Conservation (phyloP, 2,888 invertebrate genomes). For the Hemaris fuciformis region DNA sequence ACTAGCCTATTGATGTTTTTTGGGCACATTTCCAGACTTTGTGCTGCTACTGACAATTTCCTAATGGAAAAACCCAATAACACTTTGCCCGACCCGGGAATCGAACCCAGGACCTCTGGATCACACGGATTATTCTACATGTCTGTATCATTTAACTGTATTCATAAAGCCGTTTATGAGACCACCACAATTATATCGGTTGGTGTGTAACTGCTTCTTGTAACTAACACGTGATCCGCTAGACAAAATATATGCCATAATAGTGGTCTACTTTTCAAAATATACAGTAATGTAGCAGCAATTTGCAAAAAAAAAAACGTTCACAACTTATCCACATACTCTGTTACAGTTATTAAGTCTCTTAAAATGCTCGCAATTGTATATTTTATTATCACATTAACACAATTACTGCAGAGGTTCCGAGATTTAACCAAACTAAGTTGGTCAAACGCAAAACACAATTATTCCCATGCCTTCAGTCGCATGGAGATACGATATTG, state of each 20-base stretch:
- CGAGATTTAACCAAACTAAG: neutral
- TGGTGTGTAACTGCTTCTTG: neutral
- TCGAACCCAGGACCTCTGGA: too few relatives aligned
- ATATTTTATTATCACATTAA: slow-evolving; percentile 7
- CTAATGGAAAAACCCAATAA: too few relatives aligned
- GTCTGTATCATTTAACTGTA: too few relatives aligned
- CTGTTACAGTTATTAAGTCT: neutral
- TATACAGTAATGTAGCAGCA: slow-evolving; percentile 1
- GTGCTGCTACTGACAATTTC: too few relatives aligned
- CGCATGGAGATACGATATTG: too few relatives aligned
- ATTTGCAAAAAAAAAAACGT: neutral
- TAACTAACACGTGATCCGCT: neutral
- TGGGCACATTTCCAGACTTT: too few relatives aligned
- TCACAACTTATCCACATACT: neutral
- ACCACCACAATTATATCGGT: too few relatives aligned
- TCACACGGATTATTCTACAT: too few relatives aligned
- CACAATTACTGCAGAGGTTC: slow-evolving; percentile 22
- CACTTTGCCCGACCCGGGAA: too few relatives aligned
- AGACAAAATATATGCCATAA: neutral
- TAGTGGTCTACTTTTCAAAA: neutral
- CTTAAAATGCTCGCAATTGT: neutral
- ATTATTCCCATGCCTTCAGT: too few relatives aligned
- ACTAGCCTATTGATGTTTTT: too few relatives aligned
- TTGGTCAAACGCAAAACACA: neutral
- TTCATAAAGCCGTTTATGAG: too few relatives aligned